phyloP scores from a whole-genome alignment of 1,140 invertebrate genomes.

The Batillaria attramentaria region DNA sequence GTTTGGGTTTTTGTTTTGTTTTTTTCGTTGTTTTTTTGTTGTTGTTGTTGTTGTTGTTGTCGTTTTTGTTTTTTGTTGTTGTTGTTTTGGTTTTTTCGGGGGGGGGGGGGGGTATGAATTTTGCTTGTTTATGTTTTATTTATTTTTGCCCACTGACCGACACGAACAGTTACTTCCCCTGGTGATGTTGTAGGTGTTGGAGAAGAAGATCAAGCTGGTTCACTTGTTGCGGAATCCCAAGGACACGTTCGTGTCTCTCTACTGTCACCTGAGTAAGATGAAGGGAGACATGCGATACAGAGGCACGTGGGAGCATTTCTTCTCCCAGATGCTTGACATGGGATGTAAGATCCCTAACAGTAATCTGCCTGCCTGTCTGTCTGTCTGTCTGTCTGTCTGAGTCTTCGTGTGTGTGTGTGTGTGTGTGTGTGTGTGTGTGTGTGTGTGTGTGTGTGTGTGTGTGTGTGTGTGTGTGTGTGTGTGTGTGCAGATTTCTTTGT shows the following conservation, averaged over 20 bases:
- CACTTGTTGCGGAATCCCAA: conserved; percentile 48
- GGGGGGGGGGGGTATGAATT: too few species aligned
- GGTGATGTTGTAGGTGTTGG: conserved; percentile 8
- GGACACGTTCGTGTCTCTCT: conserved; percentile 44
- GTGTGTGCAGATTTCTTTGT: not conserved
- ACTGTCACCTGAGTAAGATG: not conserved
- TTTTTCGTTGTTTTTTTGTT: too few species aligned
- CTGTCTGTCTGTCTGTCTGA: not conserved
- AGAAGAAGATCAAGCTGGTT: conserved; percentile 42
- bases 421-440: conserved; percentile 9
- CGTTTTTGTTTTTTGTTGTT: too few species aligned
- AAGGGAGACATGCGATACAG: not conserved
- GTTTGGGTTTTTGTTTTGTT: too few species aligned
- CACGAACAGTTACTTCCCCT: too few species aligned
- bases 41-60: too few species aligned
- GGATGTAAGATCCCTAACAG: not conserved
- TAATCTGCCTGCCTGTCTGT: not conserved
- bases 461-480: not conserved
- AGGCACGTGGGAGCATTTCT: conserved; percentile 20
- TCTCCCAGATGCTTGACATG: conserved; percentile 14
- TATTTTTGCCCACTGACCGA: not conserved
- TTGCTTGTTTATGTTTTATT: not conserved
- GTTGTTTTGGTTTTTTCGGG: too few species aligned
- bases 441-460: not conserved
- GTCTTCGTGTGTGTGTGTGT: not conserved